A percentile compares a stretch with the other conserved stretches of the same genome.
These are phyloP conservation scores for Merodon equestris DNA, from an alignment of 2,888 invertebrate species.

Conservation along the genomic window DNA sequence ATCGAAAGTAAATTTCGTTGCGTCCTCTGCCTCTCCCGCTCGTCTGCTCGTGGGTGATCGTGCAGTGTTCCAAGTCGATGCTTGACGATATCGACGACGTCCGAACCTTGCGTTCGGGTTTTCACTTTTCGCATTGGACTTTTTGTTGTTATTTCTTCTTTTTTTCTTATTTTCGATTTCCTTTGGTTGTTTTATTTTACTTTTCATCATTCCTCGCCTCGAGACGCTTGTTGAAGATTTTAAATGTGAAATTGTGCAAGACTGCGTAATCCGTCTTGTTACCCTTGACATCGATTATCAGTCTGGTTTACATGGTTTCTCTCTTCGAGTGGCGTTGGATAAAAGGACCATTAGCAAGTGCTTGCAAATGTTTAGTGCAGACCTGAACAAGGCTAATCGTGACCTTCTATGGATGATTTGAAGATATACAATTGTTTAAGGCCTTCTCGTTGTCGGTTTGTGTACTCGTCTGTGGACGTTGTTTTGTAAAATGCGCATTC, in stretches of 20 bases:
- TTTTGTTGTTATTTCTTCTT: conserved; percentile 14
- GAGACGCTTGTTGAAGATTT: background rate
- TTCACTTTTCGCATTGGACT: conserved; percentile 57
- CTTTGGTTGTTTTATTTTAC: conserved; percentile 18
- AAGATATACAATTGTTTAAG: background rate
- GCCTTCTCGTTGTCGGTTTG: background rate
- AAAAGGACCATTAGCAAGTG: conserved; percentile 17
- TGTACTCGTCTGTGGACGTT: conserved; percentile 5
- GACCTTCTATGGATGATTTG: background rate
- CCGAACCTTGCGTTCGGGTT: conserved; percentile 23
- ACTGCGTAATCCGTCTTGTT: conserved; percentile 36
- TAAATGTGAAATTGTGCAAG: conserved; percentile 45
- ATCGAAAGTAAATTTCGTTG: conserved; percentile 57
- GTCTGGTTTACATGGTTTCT: background rate
- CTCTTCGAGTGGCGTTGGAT: no score
- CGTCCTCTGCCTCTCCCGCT: no score
- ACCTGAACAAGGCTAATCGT: conserved; percentile 47
- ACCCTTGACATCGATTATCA: conserved; percentile 61
- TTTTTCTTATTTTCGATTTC: conserved; percentile 25
- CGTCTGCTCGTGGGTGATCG: no score
- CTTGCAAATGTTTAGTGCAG: conserved; percentile 41
- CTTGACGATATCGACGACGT: conserved; percentile 52
- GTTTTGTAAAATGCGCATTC: conserved; percentile 34
- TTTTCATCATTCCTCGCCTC: conserved; percentile 2
- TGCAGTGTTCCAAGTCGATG: conserved; percentile 40